A percentile compares a stretch with the other conserved stretches of the same genome.
phyloP scores from a whole-genome alignment of 1,140 invertebrate genomes.

The Triops longicaudatus region DNA sequence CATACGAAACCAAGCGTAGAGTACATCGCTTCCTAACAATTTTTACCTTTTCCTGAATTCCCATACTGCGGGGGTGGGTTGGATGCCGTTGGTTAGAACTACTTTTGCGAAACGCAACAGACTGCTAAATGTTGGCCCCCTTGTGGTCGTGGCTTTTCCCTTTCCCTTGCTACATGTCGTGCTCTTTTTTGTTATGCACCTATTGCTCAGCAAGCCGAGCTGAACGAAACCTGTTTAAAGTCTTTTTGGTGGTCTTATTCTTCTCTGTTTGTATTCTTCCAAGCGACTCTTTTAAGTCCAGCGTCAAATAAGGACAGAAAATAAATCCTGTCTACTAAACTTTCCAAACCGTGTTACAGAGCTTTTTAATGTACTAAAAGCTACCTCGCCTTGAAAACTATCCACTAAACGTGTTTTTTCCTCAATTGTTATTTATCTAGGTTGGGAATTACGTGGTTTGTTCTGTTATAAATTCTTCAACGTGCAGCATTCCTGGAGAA shows the following conservation, averaged over 20 bases:
- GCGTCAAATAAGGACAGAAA: neutral
- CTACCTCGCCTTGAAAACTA: neutral
- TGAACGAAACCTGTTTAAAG: neutral
- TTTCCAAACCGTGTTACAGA: neutral
- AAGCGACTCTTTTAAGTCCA: neutral
- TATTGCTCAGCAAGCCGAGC: neutral
- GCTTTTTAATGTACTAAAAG: neutral
- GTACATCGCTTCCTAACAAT: neutral
- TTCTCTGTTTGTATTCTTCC: neutral
- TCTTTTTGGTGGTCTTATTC: neutral
- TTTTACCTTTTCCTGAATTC: neutral
- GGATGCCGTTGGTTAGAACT: neutral
- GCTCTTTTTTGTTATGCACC: neutral
- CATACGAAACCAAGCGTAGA: neutral
- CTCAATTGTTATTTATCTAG: constrained; percentile 51
- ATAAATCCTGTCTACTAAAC: neutral
- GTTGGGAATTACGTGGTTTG: constrained; percentile 82
- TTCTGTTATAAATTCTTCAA: constrained; percentile 94
- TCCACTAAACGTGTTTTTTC: neutral
- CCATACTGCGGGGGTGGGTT: neutral
- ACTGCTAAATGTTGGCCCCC: neutral
- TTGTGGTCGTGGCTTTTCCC: neutral
- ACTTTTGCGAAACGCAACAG: too few relatives aligned
- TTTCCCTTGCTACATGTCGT: neutral
- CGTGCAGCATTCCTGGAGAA: constrained; percentile 90